Conservation (phyloP, 2,888 invertebrate species). For the Stegophylla sp. region DNA sequence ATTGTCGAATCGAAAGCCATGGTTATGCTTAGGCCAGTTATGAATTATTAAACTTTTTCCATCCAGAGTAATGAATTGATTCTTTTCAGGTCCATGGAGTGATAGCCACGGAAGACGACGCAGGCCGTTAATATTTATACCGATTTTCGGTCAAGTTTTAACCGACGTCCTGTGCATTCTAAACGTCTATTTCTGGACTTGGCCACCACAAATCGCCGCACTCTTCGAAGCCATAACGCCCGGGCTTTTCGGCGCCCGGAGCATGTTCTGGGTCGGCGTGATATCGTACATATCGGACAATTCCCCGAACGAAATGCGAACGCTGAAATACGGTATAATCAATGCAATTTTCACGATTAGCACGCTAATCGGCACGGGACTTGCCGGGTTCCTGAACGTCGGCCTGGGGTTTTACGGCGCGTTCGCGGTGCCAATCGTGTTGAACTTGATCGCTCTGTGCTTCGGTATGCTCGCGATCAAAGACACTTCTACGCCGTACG, state of each 20-base stretch:
- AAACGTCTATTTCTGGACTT: slow-evolving; percentile 61
- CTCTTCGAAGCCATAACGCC: slow-evolving; percentile 61
- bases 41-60: no score
- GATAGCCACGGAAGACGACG: slow-evolving; percentile 60
- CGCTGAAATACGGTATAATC: slow-evolving; percentile 61
- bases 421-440: slow-evolving; percentile 17
- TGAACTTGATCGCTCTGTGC: slow-evolving; percentile 17
- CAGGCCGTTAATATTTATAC: slow-evolving; percentile 60
- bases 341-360: slow-evolving; percentile 50
- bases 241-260: slow-evolving; percentile 61
- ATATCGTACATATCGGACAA: slow-evolving; percentile 62
- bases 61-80: no score
- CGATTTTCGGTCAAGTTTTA: slow-evolving; percentile 61
- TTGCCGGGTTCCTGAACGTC: slow-evolving; percentile 56
- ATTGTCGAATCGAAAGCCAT: no score
- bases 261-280: slow-evolving; percentile 61
- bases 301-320: slow-evolving; percentile 60
- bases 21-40: no score
- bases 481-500: slow-evolving; percentile 47
- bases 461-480: slow-evolving; percentile 6
- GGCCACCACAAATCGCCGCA: slow-evolving; percentile 61
- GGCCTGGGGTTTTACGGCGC: slow-evolving; percentile 56
- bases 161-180: slow-evolving; percentile 60
- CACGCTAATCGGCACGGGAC: slow-evolving; percentile 49
- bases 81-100: slow-evolving; percentile 61